Base-by-base conservation (phyloP, 2,113 vertebrate species). In the Cyrtonyx montezumae region DNA sequence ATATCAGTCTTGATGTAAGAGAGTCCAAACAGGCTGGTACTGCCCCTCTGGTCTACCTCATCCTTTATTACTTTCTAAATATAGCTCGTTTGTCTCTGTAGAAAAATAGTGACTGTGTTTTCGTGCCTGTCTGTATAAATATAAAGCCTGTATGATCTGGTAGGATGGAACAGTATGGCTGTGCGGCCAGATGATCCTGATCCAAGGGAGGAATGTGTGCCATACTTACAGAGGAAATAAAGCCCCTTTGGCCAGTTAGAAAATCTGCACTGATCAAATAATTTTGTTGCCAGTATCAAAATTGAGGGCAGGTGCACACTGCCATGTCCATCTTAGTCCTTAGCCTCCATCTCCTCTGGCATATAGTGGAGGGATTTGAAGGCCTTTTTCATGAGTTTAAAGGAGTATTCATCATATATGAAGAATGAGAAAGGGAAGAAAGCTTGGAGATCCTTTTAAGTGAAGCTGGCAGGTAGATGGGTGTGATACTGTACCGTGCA, bases 141-240 rank as follows among this genome's bases (percentile, higher is more conserved):
- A 45, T 1, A 48, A 79, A 45, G 13, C 13, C 8, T 61, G 6
- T 76, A 6, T 84, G n/a, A 90, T 48, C 19, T 30, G 37, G 11
- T 18, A 84, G 34, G 48, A 68, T 76, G 49, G 19, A 70, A 68
- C 8, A 63, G 28, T 11, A 25, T 65, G 63, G 30, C 21, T 77
- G 13, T 74, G 30, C n/a, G 77, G 45, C 5, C 11, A 61, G 13
- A 11, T 32, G 13, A 11, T 20, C 7, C 40, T 79, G 21, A 34
- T 69, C 10, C 25, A 43, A 4, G 6, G 32, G 34, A n/a, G 9
- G 1, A 76, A 16, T 0, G 0, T 28, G 6, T 69, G 25, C 59
- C 22, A 30, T 79, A 61, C 13, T 61, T 48, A 49, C 21, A 37
- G 40, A 62, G 55, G 67, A 56, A n/a, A 65, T 32, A 74, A 79